A percentile compares a stretch with the other conserved stretches of the same genome.
Conservation (phyloP, 2,888 invertebrate species). For the Eucera pruinosa region DNA sequence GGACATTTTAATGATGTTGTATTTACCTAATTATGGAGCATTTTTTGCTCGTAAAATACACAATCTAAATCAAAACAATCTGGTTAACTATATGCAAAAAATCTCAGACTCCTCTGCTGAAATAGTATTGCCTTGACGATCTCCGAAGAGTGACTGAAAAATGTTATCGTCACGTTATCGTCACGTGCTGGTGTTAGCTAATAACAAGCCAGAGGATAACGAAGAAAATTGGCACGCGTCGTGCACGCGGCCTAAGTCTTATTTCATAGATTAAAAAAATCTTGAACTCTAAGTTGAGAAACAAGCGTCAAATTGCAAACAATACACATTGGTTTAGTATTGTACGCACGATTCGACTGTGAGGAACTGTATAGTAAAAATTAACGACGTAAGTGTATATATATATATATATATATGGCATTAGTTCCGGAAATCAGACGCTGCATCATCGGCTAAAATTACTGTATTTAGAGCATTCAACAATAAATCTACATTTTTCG, state of each 20-base stretch:
- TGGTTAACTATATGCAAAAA: neutral
- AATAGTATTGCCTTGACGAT: slow-evolving; percentile 26
- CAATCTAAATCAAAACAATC: slow-evolving; percentile 18
- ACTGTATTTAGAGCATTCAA: slow-evolving; percentile 3
- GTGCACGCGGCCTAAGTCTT: slow-evolving; percentile 57
- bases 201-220: slow-evolving; percentile 42
- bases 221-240: slow-evolving; percentile 69
- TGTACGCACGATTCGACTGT: neutral
- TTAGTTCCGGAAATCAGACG: slow-evolving; percentile 13
- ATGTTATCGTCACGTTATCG: slow-evolving; percentile 65
- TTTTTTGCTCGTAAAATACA: too few species aligned
- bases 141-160: slow-evolving; percentile 18
- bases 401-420: too few species aligned
- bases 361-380: slow-evolving; percentile 15
- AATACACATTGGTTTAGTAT: slow-evolving; percentile 8
- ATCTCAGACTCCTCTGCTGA: slow-evolving; percentile 23
- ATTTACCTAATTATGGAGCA: neutral
- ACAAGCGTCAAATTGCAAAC: neutral
- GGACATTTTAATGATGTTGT: neutral
- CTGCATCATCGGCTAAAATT: slow-evolving; percentile 26
- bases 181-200: slow-evolving; percentile 63
- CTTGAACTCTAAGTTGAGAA: neutral
- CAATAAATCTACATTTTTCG: slow-evolving; percentile 39
- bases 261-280: slow-evolving; percentile 4
- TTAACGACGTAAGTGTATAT: slow-evolving; percentile 10